These are phyloP conservation scores for Notolepis coatsorum DNA, from an alignment of 2,797 vertebrate genomes.

Conservation along the genomic window DNA sequence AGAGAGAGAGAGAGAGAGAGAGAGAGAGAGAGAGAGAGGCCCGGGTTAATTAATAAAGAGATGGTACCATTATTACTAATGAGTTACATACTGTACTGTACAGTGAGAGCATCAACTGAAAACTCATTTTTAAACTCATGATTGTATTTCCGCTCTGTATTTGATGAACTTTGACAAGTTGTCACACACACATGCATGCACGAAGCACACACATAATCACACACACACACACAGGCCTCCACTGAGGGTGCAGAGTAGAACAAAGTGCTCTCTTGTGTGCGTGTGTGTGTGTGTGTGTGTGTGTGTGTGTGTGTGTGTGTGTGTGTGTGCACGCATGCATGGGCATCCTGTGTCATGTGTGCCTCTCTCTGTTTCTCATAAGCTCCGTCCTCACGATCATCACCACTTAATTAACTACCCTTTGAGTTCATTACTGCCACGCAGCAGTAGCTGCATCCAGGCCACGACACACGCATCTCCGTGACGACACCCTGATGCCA, in stretches of 20 bases:
- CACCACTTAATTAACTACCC: conserved; percentile 9
- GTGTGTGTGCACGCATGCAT: no score
- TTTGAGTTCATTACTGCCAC: conserved; percentile 9
- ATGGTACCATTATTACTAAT: not conserved
- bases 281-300: no score
- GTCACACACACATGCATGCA: not conserved
- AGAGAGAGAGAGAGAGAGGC: no score
- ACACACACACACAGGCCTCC: not conserved
- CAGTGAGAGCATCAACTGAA: no score
- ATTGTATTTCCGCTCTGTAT: conserved; percentile 27
- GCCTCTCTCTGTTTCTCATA: no score
- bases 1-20: not conserved
- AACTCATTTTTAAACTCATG: not conserved
- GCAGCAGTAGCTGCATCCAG: not conserved
- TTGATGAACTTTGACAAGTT: no score
- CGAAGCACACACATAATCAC: conserved; percentile 12
- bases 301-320: no score
- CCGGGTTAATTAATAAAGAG: no score
- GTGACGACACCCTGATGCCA: conserved; percentile 9
- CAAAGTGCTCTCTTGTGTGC: not conserved
- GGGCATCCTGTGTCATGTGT: no score
- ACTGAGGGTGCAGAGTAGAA: no score
- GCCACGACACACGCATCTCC: not conserved
- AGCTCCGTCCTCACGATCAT: not conserved
- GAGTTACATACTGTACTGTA: no score